Conservation (phyloP, 2,113 vertebrate species). For the Neodon shergylaensis region DNA sequence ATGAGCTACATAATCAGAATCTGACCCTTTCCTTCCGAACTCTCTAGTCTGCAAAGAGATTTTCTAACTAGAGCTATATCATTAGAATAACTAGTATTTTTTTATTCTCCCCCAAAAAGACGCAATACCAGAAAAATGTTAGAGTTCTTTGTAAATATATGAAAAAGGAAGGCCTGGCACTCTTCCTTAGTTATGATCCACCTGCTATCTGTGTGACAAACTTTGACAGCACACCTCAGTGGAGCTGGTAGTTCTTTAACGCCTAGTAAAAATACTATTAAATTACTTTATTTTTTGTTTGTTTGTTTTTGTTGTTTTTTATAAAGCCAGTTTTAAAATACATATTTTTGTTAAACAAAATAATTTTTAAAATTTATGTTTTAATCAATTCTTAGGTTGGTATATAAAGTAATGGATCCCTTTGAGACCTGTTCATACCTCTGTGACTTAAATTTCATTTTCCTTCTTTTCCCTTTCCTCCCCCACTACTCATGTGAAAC, state of each 20-base stretch:
- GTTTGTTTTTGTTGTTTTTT: background rate
- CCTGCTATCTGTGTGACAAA: conserved; percentile 28
- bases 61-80: conserved; percentile 38
- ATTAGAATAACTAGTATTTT: conserved; percentile 48
- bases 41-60: conserved; percentile 30
- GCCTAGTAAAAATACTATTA: conserved; percentile 55
- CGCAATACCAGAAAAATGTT: conserved; percentile 12
- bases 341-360: conserved; percentile 4
- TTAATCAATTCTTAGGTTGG: background rate
- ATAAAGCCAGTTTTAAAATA: background rate
- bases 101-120: conserved; percentile 22
- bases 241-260: background rate
- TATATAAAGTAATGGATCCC: background rate
- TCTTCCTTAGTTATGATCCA: background rate
- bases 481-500: background rate
- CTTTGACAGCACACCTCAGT: background rate
- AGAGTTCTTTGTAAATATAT: conserved; percentile 52
- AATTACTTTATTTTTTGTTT: background rate
- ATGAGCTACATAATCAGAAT: conserved; percentile 14
- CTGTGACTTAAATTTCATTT: background rate
- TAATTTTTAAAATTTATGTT: background rate
- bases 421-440: background rate
- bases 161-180: conserved; percentile 6
- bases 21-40: conserved; percentile 41
- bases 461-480: background rate